Conservation (phyloP, 2,797 vertebrate genomes). For the Schizothorax lantsangensis region DNA sequence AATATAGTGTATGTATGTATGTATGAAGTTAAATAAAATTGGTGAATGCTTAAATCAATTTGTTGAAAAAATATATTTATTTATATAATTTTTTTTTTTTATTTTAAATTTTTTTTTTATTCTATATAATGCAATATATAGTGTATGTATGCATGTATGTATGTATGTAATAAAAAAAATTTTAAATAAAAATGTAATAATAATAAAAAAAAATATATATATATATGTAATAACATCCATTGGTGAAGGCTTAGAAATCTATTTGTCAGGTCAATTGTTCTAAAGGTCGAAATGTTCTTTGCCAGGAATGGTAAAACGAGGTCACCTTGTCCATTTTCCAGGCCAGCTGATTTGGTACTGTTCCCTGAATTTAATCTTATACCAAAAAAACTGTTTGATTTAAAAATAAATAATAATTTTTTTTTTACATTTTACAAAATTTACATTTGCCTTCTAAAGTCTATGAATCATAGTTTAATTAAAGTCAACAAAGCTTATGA, state of each 20-base stretch:
- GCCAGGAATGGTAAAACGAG: neutral
- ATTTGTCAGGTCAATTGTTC: constrained; percentile 6
- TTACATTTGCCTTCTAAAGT: neutral
- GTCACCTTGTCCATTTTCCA: constrained; percentile 36
- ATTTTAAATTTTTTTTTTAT: no score
- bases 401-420: neutral
- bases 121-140: no score
- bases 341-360: constrained; percentile 11
- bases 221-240: neutral
- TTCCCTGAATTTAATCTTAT: constrained; percentile 33
- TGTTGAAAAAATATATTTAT: no score
- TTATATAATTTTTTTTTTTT: no score
- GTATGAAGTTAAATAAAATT: no score
- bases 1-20: no score
- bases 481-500: neutral
- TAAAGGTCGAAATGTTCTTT: constrained; percentile 40
- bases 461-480: constrained; percentile 5
- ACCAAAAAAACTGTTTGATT: constrained; percentile 1
- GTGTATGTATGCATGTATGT: no score
- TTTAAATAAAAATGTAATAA: no score
- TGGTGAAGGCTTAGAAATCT: neutral
- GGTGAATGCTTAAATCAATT: no score
- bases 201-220: no score
- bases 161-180: no score
- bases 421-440: neutral